phyloP scores from a whole-genome alignment of 2,888 invertebrate species.

The Drosophila greeni region DNA sequence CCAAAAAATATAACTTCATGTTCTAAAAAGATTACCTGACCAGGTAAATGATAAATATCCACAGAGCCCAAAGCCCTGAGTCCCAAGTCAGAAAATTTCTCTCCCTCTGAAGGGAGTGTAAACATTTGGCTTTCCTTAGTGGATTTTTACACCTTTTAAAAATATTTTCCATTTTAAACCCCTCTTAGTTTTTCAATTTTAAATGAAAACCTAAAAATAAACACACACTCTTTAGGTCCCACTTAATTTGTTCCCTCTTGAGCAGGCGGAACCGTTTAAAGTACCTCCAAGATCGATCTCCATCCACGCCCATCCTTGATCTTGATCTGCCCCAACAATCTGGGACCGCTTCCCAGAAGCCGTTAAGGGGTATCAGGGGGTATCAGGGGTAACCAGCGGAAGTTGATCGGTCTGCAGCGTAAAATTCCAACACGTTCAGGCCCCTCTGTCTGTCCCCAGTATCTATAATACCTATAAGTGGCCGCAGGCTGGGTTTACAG shows the following conservation, averaged over 20 bases:
- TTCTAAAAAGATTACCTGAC: neutral
- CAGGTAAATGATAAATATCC: too few relatives aligned
- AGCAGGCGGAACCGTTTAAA: constrained; percentile 3
- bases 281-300: constrained; percentile 5
- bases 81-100: neutral
- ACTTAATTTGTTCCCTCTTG: neutral
- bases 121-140: neutral
- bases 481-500: constrained; percentile 24
- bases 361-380: constrained; percentile 23
- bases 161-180: neutral
- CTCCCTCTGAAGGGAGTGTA: neutral
- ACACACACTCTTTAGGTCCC: neutral
- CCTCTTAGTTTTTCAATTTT: neutral
- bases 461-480: too few relatives aligned
- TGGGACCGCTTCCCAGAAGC: constrained; percentile 56
- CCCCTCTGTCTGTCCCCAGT: constrained; percentile 21
- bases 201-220: neutral
- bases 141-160: neutral
- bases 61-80: too few relatives aligned
- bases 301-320: constrained; percentile 11
- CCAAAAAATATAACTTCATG: neutral
- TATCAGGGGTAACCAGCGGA: constrained; percentile 15
- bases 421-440: constrained; percentile 37
- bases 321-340: constrained; percentile 71
- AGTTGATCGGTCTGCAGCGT: constrained; percentile 1